phyloP scores from a whole-genome alignment of 2,113 vertebrate genomes.

The Pachycephala philippinensis region DNA sequence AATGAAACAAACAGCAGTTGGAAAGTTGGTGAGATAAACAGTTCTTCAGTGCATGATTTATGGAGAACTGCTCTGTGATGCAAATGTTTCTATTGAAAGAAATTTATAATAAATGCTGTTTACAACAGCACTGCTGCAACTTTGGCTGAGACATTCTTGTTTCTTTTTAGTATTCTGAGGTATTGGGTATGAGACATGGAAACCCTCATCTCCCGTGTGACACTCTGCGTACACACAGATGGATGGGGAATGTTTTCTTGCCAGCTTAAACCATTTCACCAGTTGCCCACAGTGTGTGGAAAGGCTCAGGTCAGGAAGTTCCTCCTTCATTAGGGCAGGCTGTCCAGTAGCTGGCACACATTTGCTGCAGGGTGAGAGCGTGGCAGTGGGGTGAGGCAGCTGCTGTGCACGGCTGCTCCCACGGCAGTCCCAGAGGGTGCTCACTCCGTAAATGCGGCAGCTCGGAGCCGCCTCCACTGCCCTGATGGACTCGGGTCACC shows the following conservation, averaged over 20 bases:
- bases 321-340: neutral
- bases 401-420: neutral
- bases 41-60: neutral
- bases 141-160: neutral
- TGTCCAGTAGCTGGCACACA: fast-evolving
- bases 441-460: fast-evolving
- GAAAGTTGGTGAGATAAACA: constrained; percentile 13
- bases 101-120: neutral
- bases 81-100: neutral
- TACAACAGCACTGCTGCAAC: neutral
- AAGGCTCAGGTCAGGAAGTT: neutral
- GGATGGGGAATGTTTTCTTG: neutral
- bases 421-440: neutral
- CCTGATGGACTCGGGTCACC: neutral
- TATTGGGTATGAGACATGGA: neutral
- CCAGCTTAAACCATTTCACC: neutral
- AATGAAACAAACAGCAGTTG: constrained; percentile 4
- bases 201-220: neutral
- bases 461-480: neutral
- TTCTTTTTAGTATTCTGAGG: neutral
- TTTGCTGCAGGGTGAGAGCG: neutral
- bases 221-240: fast-evolving
- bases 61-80: neutral
- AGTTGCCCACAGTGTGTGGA: neutral
- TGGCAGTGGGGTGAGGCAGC: neutral